Conservation (phyloP, 2,113 vertebrate genomes). For the Hydrochoerus hydrochaeris region DNA sequence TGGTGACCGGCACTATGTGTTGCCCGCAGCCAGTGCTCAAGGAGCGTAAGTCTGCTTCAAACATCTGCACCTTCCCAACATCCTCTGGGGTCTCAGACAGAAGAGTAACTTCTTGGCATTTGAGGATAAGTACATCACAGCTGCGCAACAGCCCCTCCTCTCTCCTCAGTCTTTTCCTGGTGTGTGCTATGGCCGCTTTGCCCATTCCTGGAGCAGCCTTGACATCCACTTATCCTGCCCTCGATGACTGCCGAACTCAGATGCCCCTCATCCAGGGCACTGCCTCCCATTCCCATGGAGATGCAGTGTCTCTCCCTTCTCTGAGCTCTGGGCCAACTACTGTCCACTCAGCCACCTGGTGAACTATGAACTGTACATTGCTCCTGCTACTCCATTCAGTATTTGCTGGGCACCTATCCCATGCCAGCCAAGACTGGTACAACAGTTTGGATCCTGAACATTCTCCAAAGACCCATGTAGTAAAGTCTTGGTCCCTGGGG, state of each 20-base stretch:
- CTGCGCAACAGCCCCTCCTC: background rate
- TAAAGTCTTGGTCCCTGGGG: background rate
- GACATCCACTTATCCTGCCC: background rate
- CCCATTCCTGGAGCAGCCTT: background rate
- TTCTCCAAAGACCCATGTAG: background rate
- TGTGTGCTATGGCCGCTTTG: background rate
- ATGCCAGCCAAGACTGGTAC: too few relatives aligned
- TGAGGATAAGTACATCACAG: background rate
- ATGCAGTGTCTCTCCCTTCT: background rate
- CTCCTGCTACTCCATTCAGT: background rate
- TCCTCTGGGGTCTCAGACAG: background rate
- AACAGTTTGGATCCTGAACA: background rate
- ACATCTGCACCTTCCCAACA: background rate
- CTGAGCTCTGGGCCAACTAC: rapidly evolving
- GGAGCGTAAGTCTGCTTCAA: background rate
- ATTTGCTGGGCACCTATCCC: background rate
- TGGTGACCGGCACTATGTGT: background rate
- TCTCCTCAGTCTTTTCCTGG: background rate
- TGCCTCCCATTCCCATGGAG: too few relatives aligned
- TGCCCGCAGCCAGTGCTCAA: background rate
- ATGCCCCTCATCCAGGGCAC: background rate
- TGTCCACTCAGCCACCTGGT: background rate
- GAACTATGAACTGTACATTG: background rate
- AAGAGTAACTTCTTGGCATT: background rate
- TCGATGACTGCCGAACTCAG: background rate